phyloP scores from a whole-genome alignment of 2,797 vertebrate genomes.

The Squalus acanthias region DNA sequence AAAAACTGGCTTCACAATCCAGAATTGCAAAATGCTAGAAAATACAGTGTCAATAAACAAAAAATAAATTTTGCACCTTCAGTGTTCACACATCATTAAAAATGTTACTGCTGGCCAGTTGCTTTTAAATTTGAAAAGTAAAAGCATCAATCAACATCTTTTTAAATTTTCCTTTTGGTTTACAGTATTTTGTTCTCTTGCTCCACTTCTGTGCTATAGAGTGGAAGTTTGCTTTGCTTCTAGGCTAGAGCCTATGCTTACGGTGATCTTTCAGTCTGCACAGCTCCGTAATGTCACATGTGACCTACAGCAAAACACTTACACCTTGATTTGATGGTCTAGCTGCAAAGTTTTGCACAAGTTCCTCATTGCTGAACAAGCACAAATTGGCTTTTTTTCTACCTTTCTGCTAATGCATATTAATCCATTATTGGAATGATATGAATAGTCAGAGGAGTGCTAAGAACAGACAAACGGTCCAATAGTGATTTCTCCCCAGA shows the following conservation, averaged over 20 bases:
- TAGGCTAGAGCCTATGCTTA: background rate
- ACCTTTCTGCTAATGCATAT: background rate
- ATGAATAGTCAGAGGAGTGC: background rate
- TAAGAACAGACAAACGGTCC: background rate
- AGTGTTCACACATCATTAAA: too few relatives aligned
- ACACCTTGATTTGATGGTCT: background rate
- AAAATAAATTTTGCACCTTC: too few relatives aligned
- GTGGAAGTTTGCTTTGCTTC: background rate
- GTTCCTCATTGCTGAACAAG: background rate
- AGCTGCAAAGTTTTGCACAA: background rate
- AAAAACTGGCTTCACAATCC: too few relatives aligned
- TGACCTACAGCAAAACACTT: background rate
- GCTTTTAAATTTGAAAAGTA: background rate
- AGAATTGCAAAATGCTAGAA: too few relatives aligned
- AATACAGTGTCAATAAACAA: too few relatives aligned
- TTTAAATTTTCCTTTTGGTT: background rate
- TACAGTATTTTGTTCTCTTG: background rate
- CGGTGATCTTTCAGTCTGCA: background rate
- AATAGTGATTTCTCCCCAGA: background rate
- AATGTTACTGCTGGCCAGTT: background rate
- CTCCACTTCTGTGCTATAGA: background rate
- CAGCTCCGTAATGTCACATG: background rate
- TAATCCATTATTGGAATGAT: background rate
- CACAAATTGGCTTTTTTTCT: background rate
- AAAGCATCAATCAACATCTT: background rate